Evolutionary conservation across 1,140 invertebrate genomes (phyloP), one percentile per base, ranked within the genome.

Genomic region (Nebria ingens): DNA sequence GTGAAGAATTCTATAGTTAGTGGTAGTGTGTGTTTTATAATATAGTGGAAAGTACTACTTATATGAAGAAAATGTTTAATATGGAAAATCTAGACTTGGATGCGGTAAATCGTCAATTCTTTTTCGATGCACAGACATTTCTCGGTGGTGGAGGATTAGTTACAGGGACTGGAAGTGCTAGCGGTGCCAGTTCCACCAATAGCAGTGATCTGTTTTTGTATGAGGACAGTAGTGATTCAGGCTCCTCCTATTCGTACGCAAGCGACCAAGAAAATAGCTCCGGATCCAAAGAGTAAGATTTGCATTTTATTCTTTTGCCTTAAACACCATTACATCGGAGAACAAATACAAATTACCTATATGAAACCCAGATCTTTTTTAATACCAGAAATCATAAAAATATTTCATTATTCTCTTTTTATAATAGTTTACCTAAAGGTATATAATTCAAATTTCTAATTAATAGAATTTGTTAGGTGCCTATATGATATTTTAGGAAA

Each of bases 241-340:
- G 70, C 20, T 78, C 77, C 17, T 73, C 70, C 49, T 75, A 76
- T 59, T 73, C 71, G 1, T 77, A 72, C 56, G 72, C 71, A 20
- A 79, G 77, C 65, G 77, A 80, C 58, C 77, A 79, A 63, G 77
- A 80, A 63, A 79, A 79, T 59, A 74, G 61, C 34, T 68, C 73
- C 19, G 70, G 71, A 52, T 64, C 61, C 12, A 70, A 71, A 68
- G 68, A 70, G 69, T 71, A 65, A 66, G 67, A 67, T 55, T 56
- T n/a, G n/a, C n/a, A n/a, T n/a, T n/a, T n/a, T n/a, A n/a, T n/a
- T n/a, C n/a, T n/a, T n/a, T n/a, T n/a, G n/a, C n/a, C n/a, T n/a
- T n/a, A n/a, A n/a, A n/a, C n/a, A n/a, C n/a, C n/a, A n/a, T n/a
- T n/a, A n/a, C n/a, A n/a, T n/a, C n/a, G n/a, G n/a, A n/a, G n/a